phyloP scores from a whole-genome alignment of 92 coral and sea anemone species.

The Galaxea fascicularis region DNA sequence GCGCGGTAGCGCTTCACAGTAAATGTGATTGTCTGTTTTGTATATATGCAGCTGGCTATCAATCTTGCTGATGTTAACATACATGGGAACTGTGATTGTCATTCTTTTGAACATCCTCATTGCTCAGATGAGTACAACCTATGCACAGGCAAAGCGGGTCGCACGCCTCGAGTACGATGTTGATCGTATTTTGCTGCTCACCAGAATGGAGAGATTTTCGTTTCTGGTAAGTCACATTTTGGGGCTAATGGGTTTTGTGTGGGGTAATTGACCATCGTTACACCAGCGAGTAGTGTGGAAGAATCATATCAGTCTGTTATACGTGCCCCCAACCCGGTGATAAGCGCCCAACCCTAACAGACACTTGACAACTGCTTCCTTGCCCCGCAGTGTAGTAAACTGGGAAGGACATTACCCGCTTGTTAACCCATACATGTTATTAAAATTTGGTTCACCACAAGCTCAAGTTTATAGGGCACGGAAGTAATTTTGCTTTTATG shows the following conservation, averaged over 20 bases:
- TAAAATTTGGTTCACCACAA: too few species aligned
- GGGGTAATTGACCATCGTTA: neutral
- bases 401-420: too few species aligned
- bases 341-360: too few species aligned
- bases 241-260: neutral
- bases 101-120: conserved; percentile 84
- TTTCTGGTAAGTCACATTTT: conserved; percentile 54
- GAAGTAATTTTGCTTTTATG: too few species aligned
- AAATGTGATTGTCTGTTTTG: neutral
- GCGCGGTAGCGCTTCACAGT: neutral
- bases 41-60: conserved; percentile 72
- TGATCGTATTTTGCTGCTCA: conserved; percentile 76
- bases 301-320: neutral
- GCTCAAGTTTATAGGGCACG: too few species aligned
- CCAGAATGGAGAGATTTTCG: conserved; percentile 87
- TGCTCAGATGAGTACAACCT: conserved; percentile 85
- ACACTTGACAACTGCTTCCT: too few species aligned
- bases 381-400: too few species aligned
- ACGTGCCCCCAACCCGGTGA: neutral
- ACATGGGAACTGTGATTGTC: conserved; percentile 89
- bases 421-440: too few species aligned
- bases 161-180: conserved; percentile 86
- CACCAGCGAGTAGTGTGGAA: neutral
- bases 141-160: conserved; percentile 75
- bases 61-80: conserved; percentile 69